phyloP scores from a whole-genome alignment of 2,797 vertebrate species.

The Apogon hyalosoma region DNA sequence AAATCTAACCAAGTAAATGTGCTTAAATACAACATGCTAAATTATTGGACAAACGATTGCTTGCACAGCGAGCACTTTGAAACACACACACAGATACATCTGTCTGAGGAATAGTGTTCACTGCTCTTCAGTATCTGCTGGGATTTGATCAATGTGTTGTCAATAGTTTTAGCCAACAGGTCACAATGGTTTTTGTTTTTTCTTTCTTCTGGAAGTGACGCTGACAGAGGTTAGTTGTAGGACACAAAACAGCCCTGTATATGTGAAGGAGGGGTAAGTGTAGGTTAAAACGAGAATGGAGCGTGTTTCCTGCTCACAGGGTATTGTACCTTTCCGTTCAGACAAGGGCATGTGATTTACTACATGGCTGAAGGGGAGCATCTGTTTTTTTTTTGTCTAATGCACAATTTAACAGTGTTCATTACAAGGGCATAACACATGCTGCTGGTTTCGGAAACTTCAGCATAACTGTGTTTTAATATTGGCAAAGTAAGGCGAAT shows the following conservation, averaged over 20 bases:
- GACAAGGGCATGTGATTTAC: constrained; percentile 81
- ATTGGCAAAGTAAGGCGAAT: constrained; percentile 68
- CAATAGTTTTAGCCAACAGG: constrained; percentile 62
- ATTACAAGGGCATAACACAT: constrained; percentile 80
- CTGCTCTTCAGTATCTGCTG: constrained; percentile 29
- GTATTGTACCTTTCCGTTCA: constrained; percentile 62
- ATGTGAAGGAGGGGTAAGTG: constrained; percentile 63
- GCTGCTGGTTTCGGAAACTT: constrained; percentile 71
- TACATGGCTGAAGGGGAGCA: constrained; percentile 71
- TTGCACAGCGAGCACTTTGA: constrained; percentile 52
- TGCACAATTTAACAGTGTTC: constrained; percentile 77
- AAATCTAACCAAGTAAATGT: neutral
- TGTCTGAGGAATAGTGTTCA: constrained; percentile 59
- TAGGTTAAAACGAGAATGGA: constrained; percentile 67
- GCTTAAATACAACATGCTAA: constrained; percentile 9
- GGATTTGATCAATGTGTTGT: constrained; percentile 65
- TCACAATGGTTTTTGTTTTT: constrained; percentile 40
- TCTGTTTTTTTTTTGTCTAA: constrained; percentile 75
- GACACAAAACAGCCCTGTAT: constrained; percentile 50
- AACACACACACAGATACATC: constrained; percentile 62
- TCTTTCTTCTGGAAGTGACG: constrained; percentile 33
- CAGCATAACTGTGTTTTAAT: constrained; percentile 75
- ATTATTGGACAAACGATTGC: constrained; percentile 28
- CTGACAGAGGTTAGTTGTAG: constrained; percentile 75
- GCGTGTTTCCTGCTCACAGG: constrained; percentile 60